Conservation (phyloP, 2,797 vertebrate species). For the Lagodon rhomboides region DNA sequence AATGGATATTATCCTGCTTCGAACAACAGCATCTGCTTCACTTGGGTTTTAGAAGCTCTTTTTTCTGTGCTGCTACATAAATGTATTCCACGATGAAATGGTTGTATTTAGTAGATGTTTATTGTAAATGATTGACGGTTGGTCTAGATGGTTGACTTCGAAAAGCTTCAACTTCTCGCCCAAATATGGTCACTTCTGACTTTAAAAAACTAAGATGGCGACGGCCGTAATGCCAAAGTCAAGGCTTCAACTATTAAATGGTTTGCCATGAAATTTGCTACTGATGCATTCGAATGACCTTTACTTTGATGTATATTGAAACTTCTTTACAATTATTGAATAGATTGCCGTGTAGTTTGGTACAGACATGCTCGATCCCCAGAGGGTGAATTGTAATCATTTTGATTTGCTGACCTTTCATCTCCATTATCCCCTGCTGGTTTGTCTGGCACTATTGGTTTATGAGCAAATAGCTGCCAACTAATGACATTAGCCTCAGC, state of each 20-base stretch:
- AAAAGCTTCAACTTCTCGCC: too few species aligned
- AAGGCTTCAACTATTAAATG: neutral
- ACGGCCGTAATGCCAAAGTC: too few species aligned
- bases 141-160: too few species aligned
- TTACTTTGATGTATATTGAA: neutral
- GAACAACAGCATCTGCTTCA: neutral
- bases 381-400: neutral
- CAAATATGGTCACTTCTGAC: too few species aligned
- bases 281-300: neutral
- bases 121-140: neutral
- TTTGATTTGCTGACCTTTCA: neutral
- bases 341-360: neutral
- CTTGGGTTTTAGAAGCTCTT: neutral
- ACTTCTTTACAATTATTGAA: neutral
- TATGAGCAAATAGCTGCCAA: neutral
- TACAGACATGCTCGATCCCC: neutral
- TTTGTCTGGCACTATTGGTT: neutral
- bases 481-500: neutral
- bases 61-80: neutral
- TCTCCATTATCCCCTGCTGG: neutral
- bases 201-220: too few species aligned
- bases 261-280: neutral
- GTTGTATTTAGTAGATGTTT: neutral
- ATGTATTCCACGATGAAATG: neutral
- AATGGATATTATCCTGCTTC: neutral